Conservation (phyloP, 2,888 invertebrate species). For the Cantharis rufa region DNA sequence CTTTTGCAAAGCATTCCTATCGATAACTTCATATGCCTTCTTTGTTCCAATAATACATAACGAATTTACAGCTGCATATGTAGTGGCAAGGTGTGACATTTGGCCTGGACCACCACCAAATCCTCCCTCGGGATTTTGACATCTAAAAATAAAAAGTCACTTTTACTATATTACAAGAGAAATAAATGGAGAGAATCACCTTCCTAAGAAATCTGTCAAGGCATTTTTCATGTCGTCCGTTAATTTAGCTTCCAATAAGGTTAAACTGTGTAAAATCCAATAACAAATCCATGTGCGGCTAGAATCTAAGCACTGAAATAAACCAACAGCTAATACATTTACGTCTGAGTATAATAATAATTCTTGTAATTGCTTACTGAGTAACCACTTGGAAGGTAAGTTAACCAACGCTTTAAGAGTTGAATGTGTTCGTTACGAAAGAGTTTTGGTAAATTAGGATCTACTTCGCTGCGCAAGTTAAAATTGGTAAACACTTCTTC, state of each 20-base stretch:
- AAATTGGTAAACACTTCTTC: constrained; percentile 60
- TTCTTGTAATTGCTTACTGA: constrained; percentile 33
- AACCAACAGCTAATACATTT: not conserved
- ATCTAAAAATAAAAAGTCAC: constrained; percentile 54
- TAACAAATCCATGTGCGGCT: constrained; percentile 97
- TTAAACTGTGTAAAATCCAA: constrained; percentile 92
- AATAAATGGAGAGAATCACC: constrained; percentile 49
- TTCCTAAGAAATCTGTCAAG: constrained; percentile 64
- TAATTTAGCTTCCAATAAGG: constrained; percentile 71
- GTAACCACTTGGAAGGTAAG: constrained; percentile 70
- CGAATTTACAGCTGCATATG: constrained; percentile 95
- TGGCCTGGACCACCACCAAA: constrained; percentile 96
- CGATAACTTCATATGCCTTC: constrained; percentile 84
- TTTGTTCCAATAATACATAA: constrained; percentile 81
- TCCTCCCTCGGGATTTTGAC: constrained; percentile 81
- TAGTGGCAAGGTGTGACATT: constrained; percentile 91
- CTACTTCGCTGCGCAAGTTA: constrained; percentile 57
- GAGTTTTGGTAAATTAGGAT: constrained; percentile 64
- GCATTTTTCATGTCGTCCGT: constrained; percentile 60
- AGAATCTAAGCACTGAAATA: constrained; percentile 77
- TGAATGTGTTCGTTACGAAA: constrained; percentile 66
- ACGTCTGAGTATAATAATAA: not conserved
- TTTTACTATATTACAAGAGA: not conserved
- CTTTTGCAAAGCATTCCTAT: constrained; percentile 72
- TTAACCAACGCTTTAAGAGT: constrained; percentile 71